A percentile compares a stretch with the other conserved stretches of the same genome.
Evolutionary conservation across 2,797 vertebrate genomes (phyloP).

Genomic region (Merluccius polli): DNA sequence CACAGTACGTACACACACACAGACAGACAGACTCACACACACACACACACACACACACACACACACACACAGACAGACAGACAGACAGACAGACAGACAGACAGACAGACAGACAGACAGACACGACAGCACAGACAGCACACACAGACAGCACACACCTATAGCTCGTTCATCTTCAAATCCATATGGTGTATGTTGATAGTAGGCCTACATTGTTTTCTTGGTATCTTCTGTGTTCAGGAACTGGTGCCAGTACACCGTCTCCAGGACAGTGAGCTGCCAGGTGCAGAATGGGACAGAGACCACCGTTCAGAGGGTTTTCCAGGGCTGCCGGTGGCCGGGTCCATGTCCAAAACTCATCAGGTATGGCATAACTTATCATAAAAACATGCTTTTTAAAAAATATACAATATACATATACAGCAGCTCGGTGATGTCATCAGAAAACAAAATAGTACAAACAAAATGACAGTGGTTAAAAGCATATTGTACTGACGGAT

Average conservation of each 20-base stretch:
- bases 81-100: too few relatives aligned
- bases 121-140: too few relatives aligned
- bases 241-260: conserved; percentile 93
- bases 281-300: conserved; percentile 94
- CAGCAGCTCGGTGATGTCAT: neutral
- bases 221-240: conserved; percentile 57
- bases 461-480: neutral
- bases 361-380: conserved; percentile 73
- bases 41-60: too few relatives aligned
- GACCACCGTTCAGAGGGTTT: conserved; percentile 86
- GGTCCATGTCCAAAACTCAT: conserved; percentile 90
- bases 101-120: too few relatives aligned
- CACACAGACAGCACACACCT: too few relatives aligned
- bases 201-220: neutral
- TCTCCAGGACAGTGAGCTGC: conserved; percentile 87
- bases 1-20: too few relatives aligned
- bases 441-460: neutral
- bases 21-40: too few relatives aligned
- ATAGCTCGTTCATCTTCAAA: neutral
- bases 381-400: neutral
- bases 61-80: too few relatives aligned
- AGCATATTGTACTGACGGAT: neutral
- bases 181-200: neutral
- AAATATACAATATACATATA: neutral
- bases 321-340: conserved; percentile 93